Percentiles rank a stretch among this genome's conserved stretches.
Conservation (phyloP, 1,140 invertebrate genomes). For the Coboldia fuscipes region DNA sequence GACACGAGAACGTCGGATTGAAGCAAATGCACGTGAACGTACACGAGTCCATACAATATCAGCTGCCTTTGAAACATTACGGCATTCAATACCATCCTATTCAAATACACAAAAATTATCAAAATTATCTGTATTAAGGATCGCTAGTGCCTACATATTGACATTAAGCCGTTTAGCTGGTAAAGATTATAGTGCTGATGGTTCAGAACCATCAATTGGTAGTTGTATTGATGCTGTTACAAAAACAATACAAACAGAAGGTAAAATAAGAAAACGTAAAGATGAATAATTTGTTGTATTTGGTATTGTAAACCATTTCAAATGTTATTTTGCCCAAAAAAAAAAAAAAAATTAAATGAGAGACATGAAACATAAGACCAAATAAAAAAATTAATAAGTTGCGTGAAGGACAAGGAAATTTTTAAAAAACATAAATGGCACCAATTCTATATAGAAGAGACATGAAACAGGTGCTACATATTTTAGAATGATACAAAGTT, state of each 20-base stretch:
- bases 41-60: slow-evolving; percentile 88
- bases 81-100: slow-evolving; percentile 67
- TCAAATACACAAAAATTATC: slow-evolving; percentile 84
- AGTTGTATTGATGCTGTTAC: slow-evolving; percentile 70
- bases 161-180: slow-evolving; percentile 50
- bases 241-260: slow-evolving; percentile 77
- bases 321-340: slow-evolving; percentile 4
- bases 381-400: no score
- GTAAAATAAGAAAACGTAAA: slow-evolving; percentile 68
- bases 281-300: slow-evolving; percentile 31
- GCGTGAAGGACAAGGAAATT: no score
- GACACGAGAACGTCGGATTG: slow-evolving; percentile 75
- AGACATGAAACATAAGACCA: no score
- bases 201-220: slow-evolving; percentile 30
- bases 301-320: slow-evolving; percentile 2
- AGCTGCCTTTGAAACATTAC: slow-evolving; percentile 77
- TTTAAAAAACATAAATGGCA: no score
- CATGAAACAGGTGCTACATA: no score
- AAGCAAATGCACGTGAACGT: slow-evolving; percentile 80
- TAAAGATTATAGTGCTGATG: slow-evolving; percentile 31
- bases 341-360: slow-evolving; percentile 2
- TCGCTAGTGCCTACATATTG: slow-evolving; percentile 78
- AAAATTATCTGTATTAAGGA: slow-evolving; percentile 74
- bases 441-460: no score
- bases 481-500: no score